These are phyloP conservation scores for Chloroceryle inda DNA, from an alignment of 2,797 vertebrate species.

Conservation along the genomic window DNA sequence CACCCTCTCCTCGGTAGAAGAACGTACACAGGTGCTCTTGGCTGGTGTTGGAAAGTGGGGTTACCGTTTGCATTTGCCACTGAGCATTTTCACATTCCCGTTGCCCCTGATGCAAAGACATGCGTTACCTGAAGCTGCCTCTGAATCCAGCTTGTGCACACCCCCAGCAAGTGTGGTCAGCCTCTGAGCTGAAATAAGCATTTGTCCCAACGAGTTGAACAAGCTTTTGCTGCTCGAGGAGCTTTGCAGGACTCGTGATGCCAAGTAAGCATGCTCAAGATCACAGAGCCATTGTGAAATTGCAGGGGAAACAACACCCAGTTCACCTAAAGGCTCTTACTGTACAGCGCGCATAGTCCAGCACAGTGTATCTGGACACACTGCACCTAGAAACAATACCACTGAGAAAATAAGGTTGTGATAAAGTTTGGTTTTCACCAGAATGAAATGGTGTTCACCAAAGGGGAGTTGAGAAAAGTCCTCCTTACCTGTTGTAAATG, in stretches of 20 bases:
- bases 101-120: rapidly evolving
- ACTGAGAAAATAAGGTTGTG: too few species aligned
- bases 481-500: not conserved
- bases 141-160: not conserved
- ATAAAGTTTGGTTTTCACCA: not conserved
- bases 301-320: rapidly evolving
- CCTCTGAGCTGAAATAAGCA: not conserved
- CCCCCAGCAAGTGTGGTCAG: rapidly evolving
- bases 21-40: rapidly evolving
- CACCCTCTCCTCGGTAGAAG: not conserved
- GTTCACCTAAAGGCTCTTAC: not conserved
- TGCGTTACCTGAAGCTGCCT: rapidly evolving
- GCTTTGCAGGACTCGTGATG: rapidly evolving
- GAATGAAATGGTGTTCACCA: not conserved
- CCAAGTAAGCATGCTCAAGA: not conserved
- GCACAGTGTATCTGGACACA: not conserved
- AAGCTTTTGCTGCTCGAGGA: not conserved
- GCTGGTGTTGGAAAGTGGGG: rapidly evolving
- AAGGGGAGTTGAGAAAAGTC: not conserved
- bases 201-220: not conserved
- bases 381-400: not conserved
- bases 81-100: not conserved
- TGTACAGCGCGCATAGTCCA: not conserved
- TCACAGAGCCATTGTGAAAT: rapidly evolving
- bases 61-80: rapidly evolving